These are phyloP conservation scores for Fistularia tabacaria DNA, from an alignment of 2,797 vertebrate species.

Conservation along the genomic window DNA sequence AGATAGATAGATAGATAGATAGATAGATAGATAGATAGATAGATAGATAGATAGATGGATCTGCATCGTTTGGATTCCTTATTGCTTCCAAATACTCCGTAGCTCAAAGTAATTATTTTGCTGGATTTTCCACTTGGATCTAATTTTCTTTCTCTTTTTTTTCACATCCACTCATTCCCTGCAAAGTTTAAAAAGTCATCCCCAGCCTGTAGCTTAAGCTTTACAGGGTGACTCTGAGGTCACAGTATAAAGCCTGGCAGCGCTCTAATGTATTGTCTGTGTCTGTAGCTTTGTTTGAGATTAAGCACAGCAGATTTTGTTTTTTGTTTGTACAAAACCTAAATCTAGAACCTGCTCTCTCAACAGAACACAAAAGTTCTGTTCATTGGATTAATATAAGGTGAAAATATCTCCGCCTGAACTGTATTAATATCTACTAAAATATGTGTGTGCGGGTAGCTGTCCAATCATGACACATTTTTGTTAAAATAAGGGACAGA, in stretches of 20 bases:
- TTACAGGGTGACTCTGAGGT: conserved; percentile 50
- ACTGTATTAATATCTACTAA: conserved; percentile 51
- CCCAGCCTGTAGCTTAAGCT: conserved; percentile 32
- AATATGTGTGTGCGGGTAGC: conserved; percentile 60
- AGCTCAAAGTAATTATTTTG: no score
- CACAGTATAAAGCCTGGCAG: conserved; percentile 24
- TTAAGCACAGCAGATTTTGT: conserved; percentile 6
- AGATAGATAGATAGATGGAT: no score
- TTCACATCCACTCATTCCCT: conserved; percentile 37
- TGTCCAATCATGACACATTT: conserved; percentile 70
- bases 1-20: no score
- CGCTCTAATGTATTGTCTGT: not conserved
- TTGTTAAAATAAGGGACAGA: conserved; percentile 67
- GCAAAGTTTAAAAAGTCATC: conserved; percentile 39
- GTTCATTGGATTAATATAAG: conserved; percentile 36
- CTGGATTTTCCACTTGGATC: conserved; percentile 16
- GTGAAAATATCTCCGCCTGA: conserved; percentile 62
- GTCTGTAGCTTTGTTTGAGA: not conserved
- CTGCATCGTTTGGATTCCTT: no score
- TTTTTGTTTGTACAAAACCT: conserved; percentile 15
- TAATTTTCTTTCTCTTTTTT: conserved; percentile 8
- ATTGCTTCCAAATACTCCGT: no score
- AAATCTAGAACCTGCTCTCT: conserved; percentile 32
- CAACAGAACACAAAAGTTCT: conserved; percentile 19
- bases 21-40: no score